phyloP scores from a whole-genome alignment of 2,113 vertebrate genomes.

The Hyperoodon ampullatus region DNA sequence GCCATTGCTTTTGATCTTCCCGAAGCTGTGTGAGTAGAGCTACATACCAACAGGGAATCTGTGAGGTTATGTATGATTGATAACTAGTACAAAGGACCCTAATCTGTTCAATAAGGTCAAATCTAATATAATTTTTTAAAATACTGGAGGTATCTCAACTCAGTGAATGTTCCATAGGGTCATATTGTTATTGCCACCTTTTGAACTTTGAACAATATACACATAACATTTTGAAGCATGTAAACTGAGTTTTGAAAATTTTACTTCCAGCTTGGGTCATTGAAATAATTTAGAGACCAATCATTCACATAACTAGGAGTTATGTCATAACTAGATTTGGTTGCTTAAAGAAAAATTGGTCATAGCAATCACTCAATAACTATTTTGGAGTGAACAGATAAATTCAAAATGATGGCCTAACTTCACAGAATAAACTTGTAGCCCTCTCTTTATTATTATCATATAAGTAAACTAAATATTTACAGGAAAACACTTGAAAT shows the following conservation, averaged over 20 bases:
- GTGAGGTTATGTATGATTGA: background rate
- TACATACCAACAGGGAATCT: background rate
- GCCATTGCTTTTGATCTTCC: background rate
- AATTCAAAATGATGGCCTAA: too few relatives aligned
- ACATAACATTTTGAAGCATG: background rate
- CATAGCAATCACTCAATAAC: too few relatives aligned
- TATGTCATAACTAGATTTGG: too few relatives aligned
- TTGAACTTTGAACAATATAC: background rate
- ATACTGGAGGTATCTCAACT: background rate
- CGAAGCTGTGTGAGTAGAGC: background rate
- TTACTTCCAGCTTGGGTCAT: background rate
- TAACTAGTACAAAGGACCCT: background rate
- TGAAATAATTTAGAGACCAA: background rate
- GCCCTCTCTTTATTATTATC: too few relatives aligned
- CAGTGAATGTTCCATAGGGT: background rate
- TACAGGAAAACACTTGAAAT: too few relatives aligned
- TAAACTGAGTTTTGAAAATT: background rate
- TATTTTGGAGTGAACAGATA: too few relatives aligned
- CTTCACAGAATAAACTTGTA: too few relatives aligned
- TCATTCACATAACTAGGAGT: too few relatives aligned
- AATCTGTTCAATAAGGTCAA: background rate
- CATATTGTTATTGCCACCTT: background rate
- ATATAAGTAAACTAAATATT: too few relatives aligned
- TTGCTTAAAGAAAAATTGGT: too few relatives aligned
- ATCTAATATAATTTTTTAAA: background rate